phyloP scores from a whole-genome alignment of 2,113 vertebrate genomes.

The Urocynchramus pylzowi region DNA sequence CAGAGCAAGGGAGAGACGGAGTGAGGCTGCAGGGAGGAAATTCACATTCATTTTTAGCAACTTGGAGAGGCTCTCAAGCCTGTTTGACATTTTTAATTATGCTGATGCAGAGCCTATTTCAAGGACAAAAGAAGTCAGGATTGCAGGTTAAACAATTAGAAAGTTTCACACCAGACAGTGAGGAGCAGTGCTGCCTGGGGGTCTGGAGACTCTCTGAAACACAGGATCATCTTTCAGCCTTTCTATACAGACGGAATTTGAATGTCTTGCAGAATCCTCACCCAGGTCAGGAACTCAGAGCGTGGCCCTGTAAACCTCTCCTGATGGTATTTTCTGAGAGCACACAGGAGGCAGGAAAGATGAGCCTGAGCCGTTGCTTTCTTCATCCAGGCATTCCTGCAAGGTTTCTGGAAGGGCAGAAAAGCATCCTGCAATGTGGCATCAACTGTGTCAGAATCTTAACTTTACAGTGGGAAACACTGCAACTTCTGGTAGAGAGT shows the following conservation, averaged over 20 bases:
- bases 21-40: slow-evolving; percentile 12
- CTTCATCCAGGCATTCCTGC: not conserved
- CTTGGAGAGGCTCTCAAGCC: slow-evolving; percentile 61
- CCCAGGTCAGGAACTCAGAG: not conserved
- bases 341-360: not conserved
- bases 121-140: slow-evolving; percentile 46
- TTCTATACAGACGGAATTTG: slow-evolving; percentile 38
- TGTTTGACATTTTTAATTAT: slow-evolving; percentile 57
- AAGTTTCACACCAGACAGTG: not conserved
- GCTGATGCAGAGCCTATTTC: slow-evolving; percentile 18
- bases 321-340: not conserved
- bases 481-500: not conserved
- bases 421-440: not conserved
- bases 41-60: slow-evolving; percentile 55
- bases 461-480: not conserved
- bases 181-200: not conserved
- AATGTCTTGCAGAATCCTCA: slow-evolving; percentile 23
- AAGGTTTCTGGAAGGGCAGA: not conserved
- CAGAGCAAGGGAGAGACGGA: slow-evolving; percentile 39
- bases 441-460: not conserved
- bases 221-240: not conserved
- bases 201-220: not conserved
- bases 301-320: not conserved
- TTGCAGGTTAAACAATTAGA: slow-evolving; percentile 22
- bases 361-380: not conserved